Evolutionary conservation across 2,797 vertebrate species (phyloP), one percentile per base, ranked within the genome.

Genomic region (Sebastes trivittatus): DNA sequence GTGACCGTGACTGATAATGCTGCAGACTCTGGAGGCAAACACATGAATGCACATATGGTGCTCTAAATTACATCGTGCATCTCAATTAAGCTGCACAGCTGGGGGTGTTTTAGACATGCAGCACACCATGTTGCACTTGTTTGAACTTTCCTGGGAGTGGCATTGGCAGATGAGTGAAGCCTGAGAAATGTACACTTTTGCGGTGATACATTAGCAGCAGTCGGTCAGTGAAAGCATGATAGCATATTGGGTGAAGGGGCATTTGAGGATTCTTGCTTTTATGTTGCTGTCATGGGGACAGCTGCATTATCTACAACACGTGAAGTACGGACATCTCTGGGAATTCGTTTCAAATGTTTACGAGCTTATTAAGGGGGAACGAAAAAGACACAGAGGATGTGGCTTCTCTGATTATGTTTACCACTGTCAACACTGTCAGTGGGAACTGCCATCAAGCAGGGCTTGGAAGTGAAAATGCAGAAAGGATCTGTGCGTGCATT

Each of bases 51-150:
- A 84, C 87, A 87, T 87, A 87, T 55, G 81, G 75, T 30, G 18
- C 70, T 32, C 29, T 38, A 77, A 79, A 88, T 85, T 71, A 69
- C 64, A 71, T 36, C 1, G 7, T 88, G 84, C 84, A 88, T 91
- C 80, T 86, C 76, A 88, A 88, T 90, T 72, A 86, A 82, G 71
- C 65, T 3, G 1, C 80, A 77, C 85, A 87, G 82, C 72, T 78
- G 74, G 81, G 4, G 32, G 22, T 22, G 46, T 66, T 76, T 58
- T 54, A 54, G 69, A 72, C 78, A 49, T 59, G 64, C n/a, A 3
- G 58, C 36, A 46, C 70, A 63, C 30, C 9, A 20, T 2, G 63
- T 46, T 71, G 66, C 34, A 25, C 73, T 80, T 61, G 65, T 79
- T 38, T 77, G 38, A 89, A 83, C 78, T 74, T 78, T 71, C 58